Evolutionary conservation across 1,140 invertebrate genomes (phyloP).

Genomic region (Cephus cinctus): DNA sequence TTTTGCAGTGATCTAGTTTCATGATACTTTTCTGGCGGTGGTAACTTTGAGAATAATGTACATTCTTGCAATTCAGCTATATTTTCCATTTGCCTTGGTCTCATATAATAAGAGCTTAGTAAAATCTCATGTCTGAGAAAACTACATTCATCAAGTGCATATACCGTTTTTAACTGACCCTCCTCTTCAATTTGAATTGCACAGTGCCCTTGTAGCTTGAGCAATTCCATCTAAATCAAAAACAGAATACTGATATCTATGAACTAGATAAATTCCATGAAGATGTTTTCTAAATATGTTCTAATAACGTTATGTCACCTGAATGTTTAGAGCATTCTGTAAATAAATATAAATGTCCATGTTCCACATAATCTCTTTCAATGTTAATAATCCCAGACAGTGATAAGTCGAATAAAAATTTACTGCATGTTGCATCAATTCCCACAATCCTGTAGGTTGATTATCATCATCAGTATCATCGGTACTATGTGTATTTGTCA

Average conservation of each 20-base stretch:
- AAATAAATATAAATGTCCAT: slow-evolving; percentile 44
- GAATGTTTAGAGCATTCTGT: slow-evolving; percentile 38
- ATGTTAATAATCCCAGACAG: slow-evolving; percentile 40
- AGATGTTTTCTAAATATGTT: neutral
- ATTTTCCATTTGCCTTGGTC: slow-evolving; percentile 23
- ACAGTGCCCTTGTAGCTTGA: slow-evolving; percentile 40
- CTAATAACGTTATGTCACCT: slow-evolving; percentile 29
- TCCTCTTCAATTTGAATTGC: slow-evolving; percentile 16
- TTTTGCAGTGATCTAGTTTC: neutral
- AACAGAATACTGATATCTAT: no score
- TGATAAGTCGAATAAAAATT: slow-evolving; percentile 43
- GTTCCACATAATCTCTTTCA: slow-evolving; percentile 48
- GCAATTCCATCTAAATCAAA: slow-evolving; percentile 35
- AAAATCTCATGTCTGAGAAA: slow-evolving; percentile 42
- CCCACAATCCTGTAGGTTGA: slow-evolving; percentile 36
- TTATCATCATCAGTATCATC: slow-evolving; percentile 30
- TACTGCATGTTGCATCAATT: slow-evolving; percentile 39
- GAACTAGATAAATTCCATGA: no score
- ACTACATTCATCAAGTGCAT: slow-evolving; percentile 42
- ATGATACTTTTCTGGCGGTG: slow-evolving; percentile 22
- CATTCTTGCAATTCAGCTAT: slow-evolving; percentile 29
- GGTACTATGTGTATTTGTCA: slow-evolving; percentile 24
- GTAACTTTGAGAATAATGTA: slow-evolving; percentile 39
- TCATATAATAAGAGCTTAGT: slow-evolving; percentile 38
- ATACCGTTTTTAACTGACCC: slow-evolving; percentile 20